Conservation (phyloP, 2,113 vertebrate species). For the Mirounga angustirostris region DNA sequence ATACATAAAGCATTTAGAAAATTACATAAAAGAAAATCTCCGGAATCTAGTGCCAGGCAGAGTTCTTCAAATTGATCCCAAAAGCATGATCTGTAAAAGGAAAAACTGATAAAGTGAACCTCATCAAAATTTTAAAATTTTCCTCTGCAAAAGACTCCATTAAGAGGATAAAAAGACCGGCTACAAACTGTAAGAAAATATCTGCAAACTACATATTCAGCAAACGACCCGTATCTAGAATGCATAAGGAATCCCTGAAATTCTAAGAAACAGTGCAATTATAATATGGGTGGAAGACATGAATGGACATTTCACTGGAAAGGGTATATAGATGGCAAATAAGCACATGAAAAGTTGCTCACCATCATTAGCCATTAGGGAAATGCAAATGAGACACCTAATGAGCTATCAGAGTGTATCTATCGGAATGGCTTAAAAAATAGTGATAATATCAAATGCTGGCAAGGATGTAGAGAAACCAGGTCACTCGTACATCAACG, state of each 20-base stretch:
- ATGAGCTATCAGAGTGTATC: accelerated
- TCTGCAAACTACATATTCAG: background rate
- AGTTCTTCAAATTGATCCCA: background rate
- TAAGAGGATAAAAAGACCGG: background rate
- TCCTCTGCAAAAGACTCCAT: background rate
- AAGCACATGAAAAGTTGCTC: background rate
- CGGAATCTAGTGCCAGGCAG: background rate
- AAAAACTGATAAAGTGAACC: background rate
- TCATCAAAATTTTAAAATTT: background rate
- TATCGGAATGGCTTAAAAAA: background rate
- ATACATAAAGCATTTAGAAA: background rate
- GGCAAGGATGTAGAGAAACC: background rate
- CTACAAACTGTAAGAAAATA: background rate
- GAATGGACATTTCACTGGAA: background rate
- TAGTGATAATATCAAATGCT: background rate
- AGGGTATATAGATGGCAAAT: background rate
- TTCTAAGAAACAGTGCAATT: background rate
- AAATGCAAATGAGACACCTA: background rate
- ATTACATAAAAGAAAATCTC: background rate
- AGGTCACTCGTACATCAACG: background rate
- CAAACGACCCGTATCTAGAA: background rate
- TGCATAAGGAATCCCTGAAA: background rate
- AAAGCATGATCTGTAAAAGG: background rate
- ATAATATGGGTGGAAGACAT: background rate
- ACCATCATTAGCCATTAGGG: background rate